Percentiles rank a stretch among this genome's conserved stretches.
These are phyloP conservation scores for Tipula vernalis DNA, from an alignment of 2,888 invertebrate species.

Conservation along the genomic window DNA sequence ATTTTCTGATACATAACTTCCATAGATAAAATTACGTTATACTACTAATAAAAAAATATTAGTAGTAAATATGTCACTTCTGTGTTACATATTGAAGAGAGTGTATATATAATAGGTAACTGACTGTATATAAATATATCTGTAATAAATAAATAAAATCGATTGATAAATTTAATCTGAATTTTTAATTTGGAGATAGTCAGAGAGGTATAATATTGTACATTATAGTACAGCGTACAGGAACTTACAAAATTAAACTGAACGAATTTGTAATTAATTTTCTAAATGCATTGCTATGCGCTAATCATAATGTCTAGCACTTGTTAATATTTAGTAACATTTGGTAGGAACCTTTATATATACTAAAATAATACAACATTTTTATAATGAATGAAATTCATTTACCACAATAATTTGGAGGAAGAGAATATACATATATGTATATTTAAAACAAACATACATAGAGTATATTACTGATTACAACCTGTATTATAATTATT, in stretches of 20 bases:
- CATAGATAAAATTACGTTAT: not conserved
- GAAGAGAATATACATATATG: not conserved
- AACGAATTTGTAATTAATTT: not conserved
- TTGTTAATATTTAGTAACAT: no score
- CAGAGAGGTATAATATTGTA: not conserved
- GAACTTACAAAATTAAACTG: not conserved
- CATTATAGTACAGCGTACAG: not conserved
- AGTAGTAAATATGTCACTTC: not conserved
- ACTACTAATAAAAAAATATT: not conserved
- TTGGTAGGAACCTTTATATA: not conserved
- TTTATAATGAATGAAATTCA: not conserved
- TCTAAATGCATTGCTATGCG: no score
- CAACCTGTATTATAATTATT: not conserved
- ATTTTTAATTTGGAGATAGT: not conserved
- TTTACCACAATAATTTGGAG: not conserved
- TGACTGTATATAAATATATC: not conserved
- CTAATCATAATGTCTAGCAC: no score
- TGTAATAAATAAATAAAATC: slow-evolving; percentile 4
- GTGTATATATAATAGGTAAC: not conserved
- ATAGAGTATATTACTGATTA: not conserved
- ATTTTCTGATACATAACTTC: not conserved
- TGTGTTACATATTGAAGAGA: not conserved
- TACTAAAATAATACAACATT: not conserved
- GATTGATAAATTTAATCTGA: not conserved
- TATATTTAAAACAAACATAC: not conserved